Conservation (phyloP, 1,140 invertebrate genomes). For the Drosophila athabasca region DNA sequence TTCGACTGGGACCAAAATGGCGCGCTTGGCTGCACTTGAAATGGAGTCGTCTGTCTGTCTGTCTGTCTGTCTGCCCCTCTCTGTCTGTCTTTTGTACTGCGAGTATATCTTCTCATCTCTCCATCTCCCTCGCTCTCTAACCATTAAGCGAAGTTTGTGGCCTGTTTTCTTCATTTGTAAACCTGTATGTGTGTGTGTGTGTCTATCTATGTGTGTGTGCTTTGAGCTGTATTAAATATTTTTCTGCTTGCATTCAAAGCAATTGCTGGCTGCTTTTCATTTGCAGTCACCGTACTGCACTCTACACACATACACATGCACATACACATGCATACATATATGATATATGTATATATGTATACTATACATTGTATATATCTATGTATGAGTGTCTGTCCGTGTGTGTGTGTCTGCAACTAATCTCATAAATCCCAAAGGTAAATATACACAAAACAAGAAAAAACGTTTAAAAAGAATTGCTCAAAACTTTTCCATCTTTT, state of each 20-base stretch:
- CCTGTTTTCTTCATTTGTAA: constrained; percentile 13
- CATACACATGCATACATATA: constrained; percentile 1
- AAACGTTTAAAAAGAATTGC: constrained; percentile 80
- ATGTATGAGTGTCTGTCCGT: constrained; percentile 1
- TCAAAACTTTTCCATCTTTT: constrained; percentile 56
- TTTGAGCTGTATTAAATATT: constrained; percentile 74
- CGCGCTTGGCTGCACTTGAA: constrained; percentile 66
- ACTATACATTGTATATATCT: background rate
- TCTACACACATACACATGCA: constrained; percentile 8
- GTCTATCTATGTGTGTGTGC: constrained; percentile 37
- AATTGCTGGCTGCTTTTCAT: constrained; percentile 71
- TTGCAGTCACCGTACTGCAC: constrained; percentile 58
- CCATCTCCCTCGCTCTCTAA: no score
- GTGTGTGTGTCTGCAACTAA: constrained; percentile 63
- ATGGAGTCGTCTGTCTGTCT: constrained; percentile 43
- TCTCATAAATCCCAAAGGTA: constrained; percentile 81
- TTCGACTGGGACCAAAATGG: constrained; percentile 55
- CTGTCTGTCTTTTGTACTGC: constrained; percentile 8
- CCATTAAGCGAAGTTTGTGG: constrained; percentile 13
- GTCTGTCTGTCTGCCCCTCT: background rate
- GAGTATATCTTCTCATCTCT: constrained; percentile 27
- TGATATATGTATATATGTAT: no score
- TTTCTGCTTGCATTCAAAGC: constrained; percentile 67
- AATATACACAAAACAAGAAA: constrained; percentile 75
- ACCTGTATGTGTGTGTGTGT: constrained; percentile 4